These are phyloP conservation scores for Rhagoletis pomonella DNA, from an alignment of 1,140 invertebrate genomes.

Conservation along the genomic window DNA sequence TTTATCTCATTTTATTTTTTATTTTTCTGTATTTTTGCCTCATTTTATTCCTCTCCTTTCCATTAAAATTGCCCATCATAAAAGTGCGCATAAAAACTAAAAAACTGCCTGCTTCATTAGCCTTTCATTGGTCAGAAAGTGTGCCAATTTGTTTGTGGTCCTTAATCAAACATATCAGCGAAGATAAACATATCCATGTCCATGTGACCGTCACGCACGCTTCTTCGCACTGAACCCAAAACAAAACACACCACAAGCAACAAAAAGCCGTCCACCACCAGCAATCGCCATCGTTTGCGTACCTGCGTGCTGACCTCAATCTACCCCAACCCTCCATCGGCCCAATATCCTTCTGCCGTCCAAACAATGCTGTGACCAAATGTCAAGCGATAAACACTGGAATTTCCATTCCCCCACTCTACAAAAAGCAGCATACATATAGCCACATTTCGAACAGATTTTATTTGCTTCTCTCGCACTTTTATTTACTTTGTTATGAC, in stretches of 20 bases:
- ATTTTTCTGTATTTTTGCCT: not conserved
- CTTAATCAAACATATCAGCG: conserved; percentile 43
- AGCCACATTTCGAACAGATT: conserved; percentile 15
- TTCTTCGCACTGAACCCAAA: not conserved
- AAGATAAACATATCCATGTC: conserved; percentile 32
- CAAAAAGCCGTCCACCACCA: not conserved
- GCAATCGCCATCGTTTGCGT: not conserved
- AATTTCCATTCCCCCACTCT: not conserved
- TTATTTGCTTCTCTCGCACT: conserved; percentile 12
- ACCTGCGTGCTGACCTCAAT: not conserved
- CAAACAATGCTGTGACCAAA: conserved; percentile 7
- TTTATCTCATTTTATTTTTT: not conserved
- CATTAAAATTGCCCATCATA: conserved; percentile 14
- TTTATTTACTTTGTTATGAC: conserved; percentile 52
- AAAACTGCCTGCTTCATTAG: not conserved
- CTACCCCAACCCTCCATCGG: not conserved
- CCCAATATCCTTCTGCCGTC: too few species aligned
- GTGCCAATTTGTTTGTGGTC: conserved; percentile 38
- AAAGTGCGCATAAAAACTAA: not conserved
- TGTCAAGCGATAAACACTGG: conserved; percentile 26
- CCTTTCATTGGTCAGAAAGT: conserved; percentile 16
- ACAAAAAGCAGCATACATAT: not conserved
- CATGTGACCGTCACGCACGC: not conserved
- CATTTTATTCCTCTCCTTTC: not conserved
- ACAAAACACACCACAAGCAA: not conserved